A percentile compares a stretch with the other conserved stretches of the same genome.
phyloP scores from a whole-genome alignment of 2,113 vertebrate genomes.

The Dasyprocta punctata region DNA sequence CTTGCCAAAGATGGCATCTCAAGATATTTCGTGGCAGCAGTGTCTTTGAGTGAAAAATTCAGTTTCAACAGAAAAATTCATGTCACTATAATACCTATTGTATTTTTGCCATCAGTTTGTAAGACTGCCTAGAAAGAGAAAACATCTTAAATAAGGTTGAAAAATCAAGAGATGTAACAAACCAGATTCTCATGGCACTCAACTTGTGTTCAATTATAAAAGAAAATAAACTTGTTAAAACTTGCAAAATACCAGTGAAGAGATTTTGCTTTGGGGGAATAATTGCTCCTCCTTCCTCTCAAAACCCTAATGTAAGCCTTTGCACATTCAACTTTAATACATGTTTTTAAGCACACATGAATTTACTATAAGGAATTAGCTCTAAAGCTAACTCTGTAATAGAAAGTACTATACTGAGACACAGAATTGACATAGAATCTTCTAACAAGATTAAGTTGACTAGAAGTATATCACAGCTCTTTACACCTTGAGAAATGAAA shows the following conservation, averaged over 20 bases:
- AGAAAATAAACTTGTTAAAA: constrained; percentile 57
- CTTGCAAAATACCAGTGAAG: constrained; percentile 17
- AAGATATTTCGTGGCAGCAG: background rate
- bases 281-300: background rate
- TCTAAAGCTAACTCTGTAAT: background rate
- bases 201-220: background rate
- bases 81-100: background rate
- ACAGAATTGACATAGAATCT: background rate
- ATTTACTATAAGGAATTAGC: constrained; percentile 40
- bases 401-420: background rate
- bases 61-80: background rate
- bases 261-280: constrained; percentile 30
- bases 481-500: constrained; percentile 4
- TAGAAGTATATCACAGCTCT: background rate
- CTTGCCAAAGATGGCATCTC: constrained; percentile 12
- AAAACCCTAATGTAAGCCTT: background rate
- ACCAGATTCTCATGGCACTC: background rate
- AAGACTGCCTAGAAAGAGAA: constrained; percentile 47
- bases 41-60: constrained; percentile 32
- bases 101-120: constrained; percentile 35
- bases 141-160: background rate
- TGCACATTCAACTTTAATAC: background rate
- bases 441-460: constrained; percentile 9
- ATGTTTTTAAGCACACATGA: background rate
- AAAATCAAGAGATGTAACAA: background rate